Conservation (phyloP, 2,113 vertebrate species). For the Myotis yumanensis region DNA sequence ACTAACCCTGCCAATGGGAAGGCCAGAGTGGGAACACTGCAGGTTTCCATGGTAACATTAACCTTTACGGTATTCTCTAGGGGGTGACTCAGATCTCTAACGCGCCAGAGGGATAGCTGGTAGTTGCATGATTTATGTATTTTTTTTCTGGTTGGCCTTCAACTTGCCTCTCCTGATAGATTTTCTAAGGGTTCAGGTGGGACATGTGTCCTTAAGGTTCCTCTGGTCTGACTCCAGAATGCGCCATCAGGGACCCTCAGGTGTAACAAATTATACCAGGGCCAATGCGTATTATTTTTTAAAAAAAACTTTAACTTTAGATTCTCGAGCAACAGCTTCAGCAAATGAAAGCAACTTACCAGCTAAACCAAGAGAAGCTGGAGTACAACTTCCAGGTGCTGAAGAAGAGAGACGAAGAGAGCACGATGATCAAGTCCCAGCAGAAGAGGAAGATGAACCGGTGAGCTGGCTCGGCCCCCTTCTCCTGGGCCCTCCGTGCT, state of each 20-base stretch:
- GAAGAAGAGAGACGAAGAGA: constrained; percentile 83
- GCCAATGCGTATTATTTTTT: neutral
- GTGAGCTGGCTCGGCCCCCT: constrained; percentile 69
- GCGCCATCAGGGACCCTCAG: neutral
- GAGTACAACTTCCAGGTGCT: constrained; percentile 87
- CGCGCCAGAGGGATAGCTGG: neutral
- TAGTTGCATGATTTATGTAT: neutral
- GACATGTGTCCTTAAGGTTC: neutral
- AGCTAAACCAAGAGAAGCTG: constrained; percentile 89
- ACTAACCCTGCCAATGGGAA: neutral
- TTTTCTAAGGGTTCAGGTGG: neutral
- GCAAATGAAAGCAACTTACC: constrained; percentile 80
- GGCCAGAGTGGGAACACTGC: neutral
- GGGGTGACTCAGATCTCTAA: neutral
- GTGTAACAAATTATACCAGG: neutral
- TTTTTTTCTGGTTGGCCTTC: neutral
- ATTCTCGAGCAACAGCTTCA: constrained; percentile 85
- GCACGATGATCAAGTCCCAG: constrained; percentile 79
- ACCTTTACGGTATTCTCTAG: neutral
- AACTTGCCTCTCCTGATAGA: neutral
- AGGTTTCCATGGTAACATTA: neutral
- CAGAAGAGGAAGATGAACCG: constrained; percentile 85
- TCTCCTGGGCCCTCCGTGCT: neutral
- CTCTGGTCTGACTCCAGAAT: neutral
- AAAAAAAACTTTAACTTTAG: constrained; percentile 74